A percentile compares a stretch with the other conserved stretches of the same genome.
These are phyloP conservation scores for Mantis religiosa DNA, from an alignment of 2,888 invertebrate genomes.

Conservation along the genomic window DNA sequence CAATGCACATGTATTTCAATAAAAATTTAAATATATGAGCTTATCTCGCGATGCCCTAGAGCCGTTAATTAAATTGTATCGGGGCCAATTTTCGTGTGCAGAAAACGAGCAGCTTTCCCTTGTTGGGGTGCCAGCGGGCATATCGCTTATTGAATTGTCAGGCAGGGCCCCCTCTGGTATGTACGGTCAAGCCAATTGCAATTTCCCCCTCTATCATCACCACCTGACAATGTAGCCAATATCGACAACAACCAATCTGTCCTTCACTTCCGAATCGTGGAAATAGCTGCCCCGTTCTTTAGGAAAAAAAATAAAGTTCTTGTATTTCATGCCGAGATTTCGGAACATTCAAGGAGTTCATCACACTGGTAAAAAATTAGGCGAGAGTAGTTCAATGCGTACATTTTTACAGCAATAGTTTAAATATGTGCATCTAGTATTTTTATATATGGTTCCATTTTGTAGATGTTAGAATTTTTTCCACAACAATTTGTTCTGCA, in stretches of 20 bases:
- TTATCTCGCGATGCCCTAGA: background rate
- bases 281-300: no score
- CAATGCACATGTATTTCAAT: background rate
- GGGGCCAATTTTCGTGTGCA: background rate
- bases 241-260: background rate
- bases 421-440: no score
- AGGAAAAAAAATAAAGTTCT: no score
- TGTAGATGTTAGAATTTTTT: no score
- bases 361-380: no score
- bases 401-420: no score
- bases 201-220: background rate
- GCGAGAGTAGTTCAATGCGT: no score
- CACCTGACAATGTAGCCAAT: background rate
- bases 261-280: background rate
- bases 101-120: background rate
- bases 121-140: background rate
- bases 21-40: background rate
- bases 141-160: background rate
- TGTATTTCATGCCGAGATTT: fast-evolving
- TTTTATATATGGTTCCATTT: no score
- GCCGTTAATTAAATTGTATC: background rate
- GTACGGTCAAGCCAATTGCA: background rate
- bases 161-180: background rate
- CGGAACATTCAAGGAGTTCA: no score
- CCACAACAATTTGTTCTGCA: no score